A percentile compares a stretch with the other conserved stretches of the same genome.
phyloP scores from a whole-genome alignment of 2,797 vertebrate species.

The Chiroxiphia lanceolata region DNA sequence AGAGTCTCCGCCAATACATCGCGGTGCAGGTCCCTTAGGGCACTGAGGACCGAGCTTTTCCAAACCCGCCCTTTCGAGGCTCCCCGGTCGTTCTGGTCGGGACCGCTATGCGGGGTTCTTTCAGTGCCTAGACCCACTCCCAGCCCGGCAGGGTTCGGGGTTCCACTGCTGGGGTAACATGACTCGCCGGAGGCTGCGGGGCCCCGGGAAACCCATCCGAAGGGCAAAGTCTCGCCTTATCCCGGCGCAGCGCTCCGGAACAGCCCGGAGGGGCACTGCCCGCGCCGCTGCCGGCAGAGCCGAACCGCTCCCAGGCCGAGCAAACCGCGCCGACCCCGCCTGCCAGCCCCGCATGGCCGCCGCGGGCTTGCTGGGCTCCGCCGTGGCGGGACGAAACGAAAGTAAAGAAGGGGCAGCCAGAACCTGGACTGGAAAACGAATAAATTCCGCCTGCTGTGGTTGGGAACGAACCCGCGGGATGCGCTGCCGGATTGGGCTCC shows the following conservation, averaged over 20 bases:
- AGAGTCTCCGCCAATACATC: no score
- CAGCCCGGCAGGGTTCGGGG: background rate
- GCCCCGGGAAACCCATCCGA: background rate
- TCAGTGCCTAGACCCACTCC: background rate
- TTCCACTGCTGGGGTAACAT: background rate
- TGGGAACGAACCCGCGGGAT: background rate
- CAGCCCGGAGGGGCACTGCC: background rate
- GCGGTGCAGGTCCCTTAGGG: background rate
- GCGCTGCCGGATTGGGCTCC: background rate
- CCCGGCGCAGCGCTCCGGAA: background rate
- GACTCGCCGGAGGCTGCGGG: background rate
- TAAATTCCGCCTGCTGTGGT: fast-evolving
- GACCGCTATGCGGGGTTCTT: background rate
- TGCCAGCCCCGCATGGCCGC: background rate
- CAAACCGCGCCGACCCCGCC: background rate
- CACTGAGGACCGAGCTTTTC: background rate
- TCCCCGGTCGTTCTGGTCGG: fast-evolving
- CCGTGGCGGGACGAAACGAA: slow-evolving; percentile 3
- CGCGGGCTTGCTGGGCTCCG: background rate
- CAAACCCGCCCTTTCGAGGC: background rate
- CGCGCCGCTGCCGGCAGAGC: background rate
- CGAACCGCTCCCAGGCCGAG: background rate
- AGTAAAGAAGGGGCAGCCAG: fast-evolving
- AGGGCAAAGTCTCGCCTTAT: background rate
- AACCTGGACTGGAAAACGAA: slow-evolving; percentile 8